A percentile compares a stretch with the other conserved stretches of the same genome.
phyloP scores from a whole-genome alignment of 2,113 vertebrate genomes.

The Orycteropus afer region DNA sequence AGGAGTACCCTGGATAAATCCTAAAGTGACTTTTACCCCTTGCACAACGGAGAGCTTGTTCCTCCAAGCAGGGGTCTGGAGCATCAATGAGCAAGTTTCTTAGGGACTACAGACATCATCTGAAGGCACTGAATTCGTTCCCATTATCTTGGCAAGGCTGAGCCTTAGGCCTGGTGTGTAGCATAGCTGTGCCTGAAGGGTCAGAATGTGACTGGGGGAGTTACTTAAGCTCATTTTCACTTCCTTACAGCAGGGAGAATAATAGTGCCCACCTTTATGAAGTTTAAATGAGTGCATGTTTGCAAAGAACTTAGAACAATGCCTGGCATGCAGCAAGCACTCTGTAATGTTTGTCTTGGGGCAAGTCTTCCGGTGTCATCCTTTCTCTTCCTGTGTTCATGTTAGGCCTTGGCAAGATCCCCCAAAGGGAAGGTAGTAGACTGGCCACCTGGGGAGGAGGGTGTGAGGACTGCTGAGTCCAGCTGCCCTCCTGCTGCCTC shows the following conservation, averaged over 20 bases:
- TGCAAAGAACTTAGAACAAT: background rate
- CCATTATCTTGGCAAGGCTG: background rate
- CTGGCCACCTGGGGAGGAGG: background rate
- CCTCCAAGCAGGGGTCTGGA: background rate
- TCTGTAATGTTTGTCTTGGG: rapidly evolving
- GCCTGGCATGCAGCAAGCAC: no score
- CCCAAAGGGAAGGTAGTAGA: background rate
- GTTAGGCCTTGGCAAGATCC: background rate
- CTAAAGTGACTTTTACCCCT: background rate
- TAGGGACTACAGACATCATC: background rate
- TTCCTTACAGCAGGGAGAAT: background rate
- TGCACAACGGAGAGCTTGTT: no score
- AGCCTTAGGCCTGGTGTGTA: rapidly evolving
- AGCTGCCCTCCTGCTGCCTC: rapidly evolving
- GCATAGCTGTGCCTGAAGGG: background rate
- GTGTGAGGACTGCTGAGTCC: background rate
- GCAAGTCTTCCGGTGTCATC: rapidly evolving
- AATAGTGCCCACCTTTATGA: background rate
- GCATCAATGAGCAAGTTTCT: background rate
- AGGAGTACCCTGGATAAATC: background rate
- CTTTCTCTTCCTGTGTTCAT: background rate
- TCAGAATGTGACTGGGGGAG: background rate
- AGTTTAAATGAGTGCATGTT: background rate
- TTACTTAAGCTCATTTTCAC: background rate
- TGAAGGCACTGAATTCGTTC: background rate